Evolutionary conservation across 2,113 vertebrate species (phyloP), one percentile per base, ranked within the genome.

Genomic region (Oryzias curvinotus): DNA sequence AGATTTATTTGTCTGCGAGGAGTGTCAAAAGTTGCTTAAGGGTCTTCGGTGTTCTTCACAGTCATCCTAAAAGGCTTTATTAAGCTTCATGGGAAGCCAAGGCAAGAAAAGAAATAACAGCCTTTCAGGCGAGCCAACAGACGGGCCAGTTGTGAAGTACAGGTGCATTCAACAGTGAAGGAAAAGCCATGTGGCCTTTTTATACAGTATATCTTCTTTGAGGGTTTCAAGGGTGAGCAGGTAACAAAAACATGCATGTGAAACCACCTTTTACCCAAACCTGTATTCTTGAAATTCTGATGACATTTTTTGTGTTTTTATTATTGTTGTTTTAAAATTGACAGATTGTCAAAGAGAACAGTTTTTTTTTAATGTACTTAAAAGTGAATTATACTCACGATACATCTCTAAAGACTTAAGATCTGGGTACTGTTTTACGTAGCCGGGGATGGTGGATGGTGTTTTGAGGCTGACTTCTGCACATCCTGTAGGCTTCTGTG

Each of bases 121-220:
- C 84, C 83, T 86, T 80, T 30, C 5, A 36, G 58, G 76, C 65
- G 70, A 73, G 73, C 68, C 57, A 68, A 67, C 73, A 73, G 77
- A 80, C 43, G 77, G 67, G 76, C 77, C 75, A 70, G 72, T 57
- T 57, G 66, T 36, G 12, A 65, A 73, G 62, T 55, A 62, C 63
- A 61, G 17, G 14, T 66, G 81, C 85, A 79, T 84, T 80, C 77
- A 69, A 77, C 66, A 77, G 69, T 81, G 77, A 87, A 86, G 82
- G 72, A 80, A 87, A 91, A 90, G 90, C 87, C 87, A 86, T 88
- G 86, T 82, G 87, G 87, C 81, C 78, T 85, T 88, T 90, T 91
- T 83, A 85, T 81, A 85, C 69, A 78, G 77, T 80, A 72, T 68
- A 86, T 86, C 74, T 81, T 71, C 57, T 68, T 77, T 85, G 76